These are phyloP conservation scores for Pao palembangensis DNA, from an alignment of 2,113 vertebrate species.

Conservation along the genomic window DNA sequence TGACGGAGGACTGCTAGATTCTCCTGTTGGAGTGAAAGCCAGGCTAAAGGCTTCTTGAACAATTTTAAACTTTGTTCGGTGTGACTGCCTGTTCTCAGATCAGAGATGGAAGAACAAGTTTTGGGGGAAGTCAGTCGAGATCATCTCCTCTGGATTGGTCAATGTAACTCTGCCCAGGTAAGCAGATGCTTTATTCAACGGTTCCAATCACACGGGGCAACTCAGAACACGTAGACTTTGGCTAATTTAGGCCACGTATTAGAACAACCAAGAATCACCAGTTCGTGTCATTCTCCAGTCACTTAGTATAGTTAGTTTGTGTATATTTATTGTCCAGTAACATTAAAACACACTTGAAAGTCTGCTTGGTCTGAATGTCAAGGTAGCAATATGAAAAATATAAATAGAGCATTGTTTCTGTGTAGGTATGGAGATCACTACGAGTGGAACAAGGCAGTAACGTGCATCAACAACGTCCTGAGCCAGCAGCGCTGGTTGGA, in stretches of 20 bases:
- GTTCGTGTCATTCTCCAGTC: no score
- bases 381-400: no score
- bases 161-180: conserved; percentile 84
- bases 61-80: not conserved
- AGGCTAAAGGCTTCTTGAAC: not conserved
- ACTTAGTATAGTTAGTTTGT: no score
- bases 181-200: conserved; percentile 22
- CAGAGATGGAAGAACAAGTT: conserved; percentile 96
- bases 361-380: no score
- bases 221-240: not conserved
- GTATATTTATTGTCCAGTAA: no score
- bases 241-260: no score
- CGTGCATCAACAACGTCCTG: conserved; percentile 91
- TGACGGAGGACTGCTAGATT: not conserved
- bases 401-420: not conserved
- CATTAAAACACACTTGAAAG: no score
- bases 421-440: conserved; percentile 87
- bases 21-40: not conserved
- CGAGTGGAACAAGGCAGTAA: conserved; percentile 92
- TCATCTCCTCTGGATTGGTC: conserved; percentile 83
- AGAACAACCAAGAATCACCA: no score
- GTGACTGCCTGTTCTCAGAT: conserved; percentile 64
- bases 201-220: not conserved
- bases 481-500: conserved; percentile 89
- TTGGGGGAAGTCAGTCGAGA: conserved; percentile 93